Conservation (phyloP, 92 coral and sea anemone species). For the Palythoa grandis region DNA sequence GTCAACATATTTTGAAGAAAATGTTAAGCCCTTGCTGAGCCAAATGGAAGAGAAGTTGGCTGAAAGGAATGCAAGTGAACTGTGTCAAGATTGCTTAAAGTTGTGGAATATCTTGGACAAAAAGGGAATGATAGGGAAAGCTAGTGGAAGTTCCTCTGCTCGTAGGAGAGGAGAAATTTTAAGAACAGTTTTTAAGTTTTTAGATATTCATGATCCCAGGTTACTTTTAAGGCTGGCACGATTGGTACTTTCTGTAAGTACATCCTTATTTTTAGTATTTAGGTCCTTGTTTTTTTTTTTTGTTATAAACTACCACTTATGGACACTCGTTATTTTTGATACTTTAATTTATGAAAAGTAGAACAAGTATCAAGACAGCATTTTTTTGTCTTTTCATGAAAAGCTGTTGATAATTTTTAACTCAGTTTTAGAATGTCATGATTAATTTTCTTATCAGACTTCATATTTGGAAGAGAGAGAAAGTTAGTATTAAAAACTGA, state of each 20-base stretch:
- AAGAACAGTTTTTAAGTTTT: slow-evolving; percentile 88
- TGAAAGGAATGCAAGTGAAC: slow-evolving; percentile 61
- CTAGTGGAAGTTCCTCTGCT: slow-evolving; percentile 82
- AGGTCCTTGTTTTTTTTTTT: background rate
- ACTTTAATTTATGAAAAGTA: no score
- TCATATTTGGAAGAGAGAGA: no score
- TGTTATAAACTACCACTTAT: no score
- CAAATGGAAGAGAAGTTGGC: slow-evolving; percentile 85
- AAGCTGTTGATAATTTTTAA: no score
- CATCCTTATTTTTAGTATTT: background rate
- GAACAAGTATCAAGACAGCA: no score
- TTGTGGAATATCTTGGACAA: slow-evolving; percentile 74
- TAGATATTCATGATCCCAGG: slow-evolving; percentile 88
- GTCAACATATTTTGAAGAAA: slow-evolving; percentile 72
- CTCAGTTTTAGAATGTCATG: no score
- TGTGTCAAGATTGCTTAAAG: slow-evolving; percentile 89
- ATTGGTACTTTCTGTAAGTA: slow-evolving; percentile 88
- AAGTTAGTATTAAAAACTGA: no score
- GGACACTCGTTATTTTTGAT: no score
- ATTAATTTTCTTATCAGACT: no score
- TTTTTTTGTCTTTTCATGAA: no score
- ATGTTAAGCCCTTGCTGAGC: slow-evolving; percentile 82
- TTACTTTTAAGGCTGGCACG: slow-evolving; percentile 86
- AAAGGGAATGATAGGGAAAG: slow-evolving; percentile 81
- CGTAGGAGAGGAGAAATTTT: slow-evolving; percentile 89